Percentiles rank a stretch among this genome's conserved stretches.
Evolutionary conservation across 2,797 vertebrate species (phyloP).

Genomic region (Ficedula albicollis): DNA sequence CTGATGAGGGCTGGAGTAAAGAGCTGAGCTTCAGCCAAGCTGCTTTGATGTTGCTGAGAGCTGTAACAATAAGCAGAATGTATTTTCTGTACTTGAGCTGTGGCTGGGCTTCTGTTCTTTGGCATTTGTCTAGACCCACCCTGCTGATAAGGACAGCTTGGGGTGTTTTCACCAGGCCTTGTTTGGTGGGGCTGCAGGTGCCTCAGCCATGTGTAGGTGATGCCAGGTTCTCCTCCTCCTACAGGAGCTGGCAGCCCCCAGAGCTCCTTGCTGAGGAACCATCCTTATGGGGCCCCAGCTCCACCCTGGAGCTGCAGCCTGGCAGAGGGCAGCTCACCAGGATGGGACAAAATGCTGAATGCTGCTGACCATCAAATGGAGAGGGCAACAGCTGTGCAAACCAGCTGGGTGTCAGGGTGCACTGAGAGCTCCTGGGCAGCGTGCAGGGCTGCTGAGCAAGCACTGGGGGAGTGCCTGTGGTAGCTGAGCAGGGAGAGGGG

Average conservation of each 20-base stretch:
- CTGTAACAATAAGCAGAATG: background rate
- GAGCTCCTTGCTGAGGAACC: background rate
- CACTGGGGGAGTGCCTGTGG: background rate
- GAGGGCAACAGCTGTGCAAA: background rate
- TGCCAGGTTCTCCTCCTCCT: accelerated
- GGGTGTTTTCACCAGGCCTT: background rate
- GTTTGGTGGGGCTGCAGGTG: background rate
- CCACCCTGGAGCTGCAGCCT: background rate
- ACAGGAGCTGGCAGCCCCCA: accelerated
- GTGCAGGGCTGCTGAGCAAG: background rate
- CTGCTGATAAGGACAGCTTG: background rate
- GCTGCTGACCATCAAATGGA: background rate
- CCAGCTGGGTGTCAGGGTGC: background rate
- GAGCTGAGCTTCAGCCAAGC: background rate
- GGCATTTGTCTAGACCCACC: background rate
- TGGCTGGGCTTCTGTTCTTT: background rate
- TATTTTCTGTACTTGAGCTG: background rate
- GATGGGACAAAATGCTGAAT: background rate
- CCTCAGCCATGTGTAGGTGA: accelerated
- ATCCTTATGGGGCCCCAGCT: background rate
- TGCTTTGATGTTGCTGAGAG: background rate
- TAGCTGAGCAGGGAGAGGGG: background rate
- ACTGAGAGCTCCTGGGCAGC: accelerated
- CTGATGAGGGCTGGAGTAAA: background rate
- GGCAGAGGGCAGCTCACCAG: background rate